phyloP scores from a whole-genome alignment of 2,113 vertebrate species.

The Panthera tigris region DNA sequence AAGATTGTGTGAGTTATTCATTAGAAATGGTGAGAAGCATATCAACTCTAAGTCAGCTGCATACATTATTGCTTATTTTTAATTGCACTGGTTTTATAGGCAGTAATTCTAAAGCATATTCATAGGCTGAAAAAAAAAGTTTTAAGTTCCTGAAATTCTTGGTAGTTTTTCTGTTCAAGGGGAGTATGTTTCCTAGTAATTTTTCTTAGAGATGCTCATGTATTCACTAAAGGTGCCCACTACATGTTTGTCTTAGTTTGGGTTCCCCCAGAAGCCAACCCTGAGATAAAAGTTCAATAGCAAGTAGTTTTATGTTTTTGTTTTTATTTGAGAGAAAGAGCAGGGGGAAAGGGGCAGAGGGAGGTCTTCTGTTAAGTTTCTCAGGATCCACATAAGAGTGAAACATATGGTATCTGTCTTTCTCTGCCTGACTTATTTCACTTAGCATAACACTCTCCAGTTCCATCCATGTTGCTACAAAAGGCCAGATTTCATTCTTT shows the following conservation, averaged over 20 bases:
- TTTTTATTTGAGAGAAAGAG: too few species aligned
- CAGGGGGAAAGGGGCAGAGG: too few species aligned
- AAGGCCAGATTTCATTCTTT: too few species aligned
- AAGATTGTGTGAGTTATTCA: neutral
- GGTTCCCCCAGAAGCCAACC: neutral
- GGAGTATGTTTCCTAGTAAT: neutral
- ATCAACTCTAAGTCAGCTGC: neutral
- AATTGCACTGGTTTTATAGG: neutral
- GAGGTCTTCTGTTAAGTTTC: too few species aligned
- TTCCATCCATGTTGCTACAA: too few species aligned
- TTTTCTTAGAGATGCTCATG: conserved; percentile 11
- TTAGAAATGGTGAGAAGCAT: neutral
- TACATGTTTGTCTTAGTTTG: neutral
- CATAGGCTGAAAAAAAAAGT: neutral
- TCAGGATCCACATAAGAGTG: too few species aligned
- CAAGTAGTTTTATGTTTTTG: neutral
- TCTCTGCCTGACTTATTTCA: too few species aligned
- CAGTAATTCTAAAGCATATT: conserved; percentile 9
- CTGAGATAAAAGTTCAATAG: neutral
- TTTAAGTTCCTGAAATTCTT: conserved; percentile 14
- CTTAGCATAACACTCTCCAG: too few species aligned
- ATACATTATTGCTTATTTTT: conserved; percentile 5
- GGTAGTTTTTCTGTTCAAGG: conserved; percentile 24
- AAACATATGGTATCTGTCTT: too few species aligned
- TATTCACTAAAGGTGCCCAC: neutral